These are phyloP conservation scores for Eretmochelys imbricata DNA, from an alignment of 2,113 vertebrate species.

Conservation along the genomic window DNA sequence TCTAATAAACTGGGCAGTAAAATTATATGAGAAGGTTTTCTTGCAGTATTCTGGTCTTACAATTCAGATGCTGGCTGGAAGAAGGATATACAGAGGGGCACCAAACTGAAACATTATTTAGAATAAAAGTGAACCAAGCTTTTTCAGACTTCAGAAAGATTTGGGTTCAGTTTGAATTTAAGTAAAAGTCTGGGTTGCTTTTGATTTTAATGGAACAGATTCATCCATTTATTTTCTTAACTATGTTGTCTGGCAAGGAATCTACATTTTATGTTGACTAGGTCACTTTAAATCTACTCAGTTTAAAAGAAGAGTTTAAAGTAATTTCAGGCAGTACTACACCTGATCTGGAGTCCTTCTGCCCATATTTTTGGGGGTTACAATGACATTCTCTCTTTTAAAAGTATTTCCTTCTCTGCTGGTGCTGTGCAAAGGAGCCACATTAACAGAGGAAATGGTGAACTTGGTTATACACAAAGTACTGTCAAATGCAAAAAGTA, in stretches of 20 bases:
- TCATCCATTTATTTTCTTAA: neutral
- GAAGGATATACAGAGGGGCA: neutral
- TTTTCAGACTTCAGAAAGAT: slow-evolving; percentile 9
- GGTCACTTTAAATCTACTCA: neutral
- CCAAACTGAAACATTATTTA: neutral
- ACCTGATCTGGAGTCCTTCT: neutral
- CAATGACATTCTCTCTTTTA: neutral
- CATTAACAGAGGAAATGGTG: neutral
- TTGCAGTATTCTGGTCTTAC: neutral
- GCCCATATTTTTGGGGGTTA: neutral
- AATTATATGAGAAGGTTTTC: slow-evolving; percentile 28
- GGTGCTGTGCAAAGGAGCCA: neutral
- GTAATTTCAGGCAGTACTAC: neutral
- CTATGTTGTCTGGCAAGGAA: neutral
- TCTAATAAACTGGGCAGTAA: neutral
- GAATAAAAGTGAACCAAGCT: neutral
- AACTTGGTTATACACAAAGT: neutral
- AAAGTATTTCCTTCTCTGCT: neutral
- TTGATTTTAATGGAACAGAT: neutral
- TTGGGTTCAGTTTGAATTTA: neutral
- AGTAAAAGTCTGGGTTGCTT: neutral
- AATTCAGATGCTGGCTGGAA: neutral
- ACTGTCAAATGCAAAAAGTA: neutral
- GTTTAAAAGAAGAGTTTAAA: neutral
- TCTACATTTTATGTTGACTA: neutral